Base-by-base conservation (phyloP, 53 echinoderm and acorn worm species). In the Paelopatides confundens region DNA sequence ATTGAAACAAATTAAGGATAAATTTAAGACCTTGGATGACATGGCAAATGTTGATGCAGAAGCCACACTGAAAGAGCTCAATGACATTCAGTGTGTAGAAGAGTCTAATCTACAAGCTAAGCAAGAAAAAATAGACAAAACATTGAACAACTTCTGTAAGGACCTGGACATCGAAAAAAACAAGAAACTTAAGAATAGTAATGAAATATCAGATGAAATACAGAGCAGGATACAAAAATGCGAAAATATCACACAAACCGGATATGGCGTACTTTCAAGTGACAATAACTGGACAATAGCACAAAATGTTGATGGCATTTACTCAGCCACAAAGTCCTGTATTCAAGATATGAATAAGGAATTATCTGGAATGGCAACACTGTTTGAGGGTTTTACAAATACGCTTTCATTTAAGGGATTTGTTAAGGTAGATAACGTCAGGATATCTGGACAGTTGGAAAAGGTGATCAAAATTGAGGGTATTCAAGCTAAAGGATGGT, bases 281-380 rank as follows among this genome's bases (percentile, higher is more conserved):
- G 36, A 37, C 36, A 37, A 39, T 70, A 35, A 70, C 24, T 70
- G 70, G 70, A 70, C 70, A 7, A 39, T 39, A 70, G 70, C 70
- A 13, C 70, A 70, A 24, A 37, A 24, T 39, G 39, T 70, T 15
- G 36, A 18, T 15, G 36, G 26, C 17, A 70, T 70, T 29, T 7
- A 17, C 24, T 37, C 70, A 35, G 70, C 70, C 1, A 18, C 24
- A n/a, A 14, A 17, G 18, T 39, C 70, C 14, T 70, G 34, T 2
- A 34, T 35, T 39, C 21, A 11, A 37, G 70, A 70, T 35, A 37
- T 70, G 70, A 70, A 39, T 17, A 17, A 14, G 24, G 31, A 14
- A 31, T 66, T 66, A 4, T 10, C 36, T n/a, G 21, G n/a, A 3
- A 39, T 35, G 15, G 39, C 34, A 35, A 70, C 27, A 15, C 5